Percentiles rank a stretch among this genome's conserved stretches.
Evolutionary conservation across 2,888 invertebrate species (phyloP).

Genomic region (Rhingia rostrata): DNA sequence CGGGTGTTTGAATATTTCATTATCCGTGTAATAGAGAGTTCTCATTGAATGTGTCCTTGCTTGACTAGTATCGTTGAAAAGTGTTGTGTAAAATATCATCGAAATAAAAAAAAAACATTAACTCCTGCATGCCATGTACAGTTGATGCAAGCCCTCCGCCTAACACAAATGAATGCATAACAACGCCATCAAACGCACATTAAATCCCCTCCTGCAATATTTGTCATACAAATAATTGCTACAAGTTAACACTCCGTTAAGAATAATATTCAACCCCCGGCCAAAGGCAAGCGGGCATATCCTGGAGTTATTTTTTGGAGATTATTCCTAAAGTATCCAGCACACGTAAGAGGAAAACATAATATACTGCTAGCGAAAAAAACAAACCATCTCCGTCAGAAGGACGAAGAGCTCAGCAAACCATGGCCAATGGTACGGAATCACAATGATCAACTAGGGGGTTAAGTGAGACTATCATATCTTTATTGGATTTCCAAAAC

Average conservation of each 20-base stretch:
- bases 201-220: slow-evolving; percentile 12
- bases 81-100: too few relatives aligned
- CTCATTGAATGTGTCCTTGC: too few relatives aligned
- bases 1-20: too few relatives aligned
- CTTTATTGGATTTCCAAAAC: slow-evolving; percentile 59
- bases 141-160: slow-evolving; percentile 3
- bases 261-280: slow-evolving; percentile 41
- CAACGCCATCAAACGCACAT: slow-evolving; percentile 39
- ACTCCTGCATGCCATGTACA: too few relatives aligned
- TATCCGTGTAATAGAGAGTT: too few relatives aligned
- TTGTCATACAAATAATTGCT: slow-evolving; percentile 37
- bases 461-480: slow-evolving; percentile 57
- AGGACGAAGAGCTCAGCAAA: neutral
- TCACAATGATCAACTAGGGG: slow-evolving; percentile 58
- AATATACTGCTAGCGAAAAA: slow-evolving; percentile 17
- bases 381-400: slow-evolving; percentile 25
- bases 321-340: slow-evolving; percentile 38
- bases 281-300: slow-evolving; percentile 8
- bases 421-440: slow-evolving; percentile 45
- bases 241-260: slow-evolving; percentile 49
- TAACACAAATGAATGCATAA: slow-evolving; percentile 22
- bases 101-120: too few relatives aligned
- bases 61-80: too few relatives aligned
- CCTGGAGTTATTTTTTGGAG: slow-evolving; percentile 45
- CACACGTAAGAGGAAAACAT: slow-evolving; percentile 37